Base-by-base conservation (phyloP, 2,888 invertebrate genomes). In the Oligia fasciuncula region DNA sequence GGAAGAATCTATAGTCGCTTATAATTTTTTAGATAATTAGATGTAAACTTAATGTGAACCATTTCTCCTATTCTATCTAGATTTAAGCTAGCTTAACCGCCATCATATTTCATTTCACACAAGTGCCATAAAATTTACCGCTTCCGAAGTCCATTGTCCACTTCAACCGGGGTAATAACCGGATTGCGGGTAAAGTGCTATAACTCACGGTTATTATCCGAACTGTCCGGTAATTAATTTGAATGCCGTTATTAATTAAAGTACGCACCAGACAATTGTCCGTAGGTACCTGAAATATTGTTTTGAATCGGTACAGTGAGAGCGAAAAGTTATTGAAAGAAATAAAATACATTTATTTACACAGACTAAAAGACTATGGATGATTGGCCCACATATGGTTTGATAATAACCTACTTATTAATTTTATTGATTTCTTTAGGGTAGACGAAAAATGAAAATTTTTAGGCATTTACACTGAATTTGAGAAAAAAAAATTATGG, bases 211-310 rank as follows among this genome's bases (percentile, higher is more conserved):
- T 77, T 90, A 90, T 88, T 87, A 86, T 84, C 81, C 79, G 73
- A 80, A 83, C 85, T 85, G 84, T 81, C 85, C 77, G 79, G 85
- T 88, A 89, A 90, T 91, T 91, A 90, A 89, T 91, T 87, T 88
- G 87, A 85, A 85, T 79, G 90, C 83, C 86, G 81, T 87, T 88
- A 91, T 88, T 90, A 90, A 90, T 91, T 87, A 87, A 87, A 87
- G 86, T 85, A 79, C 86, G 82, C 67, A n/a, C 80, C 89, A 89
- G 88, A 88, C 91, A 83, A 88, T 88, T 85, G 87, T 54, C 43
- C 68, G 79, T 79, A n/a, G n/a, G n/a, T n/a, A 87, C 85, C 88
- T 91, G 91, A 91, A 91, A 89, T 91, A 91, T 90, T 90, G 90
- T 81, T 88, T 78, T 86, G 83, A 78, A 85, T 73, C 9, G 69